phyloP scores from a whole-genome alignment of 1,140 invertebrate species.

The Xylocopa sonorina region DNA sequence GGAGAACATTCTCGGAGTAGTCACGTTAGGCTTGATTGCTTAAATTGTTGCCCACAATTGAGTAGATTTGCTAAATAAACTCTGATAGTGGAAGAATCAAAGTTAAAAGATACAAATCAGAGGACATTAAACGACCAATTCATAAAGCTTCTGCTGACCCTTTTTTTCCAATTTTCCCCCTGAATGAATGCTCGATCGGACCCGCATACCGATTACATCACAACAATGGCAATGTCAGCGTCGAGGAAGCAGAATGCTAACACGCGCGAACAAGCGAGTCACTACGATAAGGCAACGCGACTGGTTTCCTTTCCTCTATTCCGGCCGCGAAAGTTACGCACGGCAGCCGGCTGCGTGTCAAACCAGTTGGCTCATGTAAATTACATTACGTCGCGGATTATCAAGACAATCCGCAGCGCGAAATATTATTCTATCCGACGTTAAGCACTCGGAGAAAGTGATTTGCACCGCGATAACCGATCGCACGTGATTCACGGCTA shows the following conservation, averaged over 20 bases:
- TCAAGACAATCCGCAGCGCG: neutral
- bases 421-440: neutral
- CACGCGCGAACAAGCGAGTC: neutral
- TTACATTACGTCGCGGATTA: constrained; percentile 12
- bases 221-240: neutral
- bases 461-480: constrained; percentile 11
- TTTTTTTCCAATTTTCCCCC: neutral
- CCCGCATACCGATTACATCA: constrained; percentile 2
- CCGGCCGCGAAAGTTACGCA: constrained; percentile 17
- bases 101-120: too few species aligned
- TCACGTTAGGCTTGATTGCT: too few species aligned
- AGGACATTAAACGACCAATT: too few species aligned
- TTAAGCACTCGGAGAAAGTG: constrained; percentile 42
- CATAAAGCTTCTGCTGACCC: neutral
- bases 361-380: constrained; percentile 40
- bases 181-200: neutral
- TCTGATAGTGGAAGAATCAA: too few species aligned
- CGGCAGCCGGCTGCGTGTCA: neutral
- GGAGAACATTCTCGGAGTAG: too few species aligned
- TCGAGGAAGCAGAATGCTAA: constrained; percentile 16
- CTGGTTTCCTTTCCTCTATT: neutral
- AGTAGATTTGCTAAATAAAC: too few species aligned
- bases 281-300: neutral
- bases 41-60: too few species aligned
- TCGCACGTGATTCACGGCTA: constrained; percentile 9